phyloP scores from a whole-genome alignment of 1,140 invertebrate genomes.

The Procambarus virginalis region DNA sequence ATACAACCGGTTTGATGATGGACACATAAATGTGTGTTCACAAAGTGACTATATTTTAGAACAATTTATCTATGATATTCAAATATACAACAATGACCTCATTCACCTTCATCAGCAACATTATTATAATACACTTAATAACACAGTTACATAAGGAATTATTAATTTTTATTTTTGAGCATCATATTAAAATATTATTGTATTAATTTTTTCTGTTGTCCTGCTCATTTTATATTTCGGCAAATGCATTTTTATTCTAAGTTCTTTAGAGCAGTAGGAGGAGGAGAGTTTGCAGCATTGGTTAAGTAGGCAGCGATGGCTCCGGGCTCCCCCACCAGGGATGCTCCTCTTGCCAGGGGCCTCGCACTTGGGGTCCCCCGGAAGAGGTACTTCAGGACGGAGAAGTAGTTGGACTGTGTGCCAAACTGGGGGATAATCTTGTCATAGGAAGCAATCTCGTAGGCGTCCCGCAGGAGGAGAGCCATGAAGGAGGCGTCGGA shows the following conservation, averaged over 20 bases:
- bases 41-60: too few species aligned
- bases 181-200: too few species aligned
- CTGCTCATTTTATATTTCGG: too few species aligned
- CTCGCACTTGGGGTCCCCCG: neutral
- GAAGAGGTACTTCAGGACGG: conserved; percentile 59
- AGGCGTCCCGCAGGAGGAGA: conserved; percentile 39
- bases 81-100: too few species aligned
- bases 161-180: too few species aligned
- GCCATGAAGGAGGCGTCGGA: conserved; percentile 65
- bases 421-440: conserved; percentile 70
- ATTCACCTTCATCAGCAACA: too few species aligned
- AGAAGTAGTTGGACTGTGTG: conserved; percentile 56
- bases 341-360: neutral
- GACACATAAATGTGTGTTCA: too few species aligned
- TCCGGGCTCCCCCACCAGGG: conserved; percentile 12
- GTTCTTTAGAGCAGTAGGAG: neutral
- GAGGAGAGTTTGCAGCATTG: neutral
- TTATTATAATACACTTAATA: too few species aligned
- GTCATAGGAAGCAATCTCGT: conserved; percentile 66
- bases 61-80: too few species aligned
- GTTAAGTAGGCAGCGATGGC: neutral
- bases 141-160: too few species aligned
- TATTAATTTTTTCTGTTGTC: too few species aligned
- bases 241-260: neutral
- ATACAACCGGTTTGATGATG: too few species aligned